phyloP scores from a whole-genome alignment of 2,888 invertebrate genomes.

The Venusia cambrica region DNA sequence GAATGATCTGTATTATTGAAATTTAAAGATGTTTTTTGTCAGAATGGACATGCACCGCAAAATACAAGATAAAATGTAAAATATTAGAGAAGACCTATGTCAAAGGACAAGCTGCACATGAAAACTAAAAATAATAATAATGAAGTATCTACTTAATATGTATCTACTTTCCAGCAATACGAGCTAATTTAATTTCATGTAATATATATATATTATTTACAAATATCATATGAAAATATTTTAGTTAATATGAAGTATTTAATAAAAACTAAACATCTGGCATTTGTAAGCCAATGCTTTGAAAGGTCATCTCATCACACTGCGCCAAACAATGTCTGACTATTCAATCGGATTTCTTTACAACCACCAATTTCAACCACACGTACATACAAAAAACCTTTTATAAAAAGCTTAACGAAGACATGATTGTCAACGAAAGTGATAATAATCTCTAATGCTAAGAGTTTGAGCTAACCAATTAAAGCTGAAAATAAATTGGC shows the following conservation, averaged over 20 bases:
- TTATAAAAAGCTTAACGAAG: constrained; percentile 14
- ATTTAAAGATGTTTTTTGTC: no score
- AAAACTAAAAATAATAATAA: background rate
- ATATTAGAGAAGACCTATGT: no score
- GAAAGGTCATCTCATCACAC: constrained; percentile 10
- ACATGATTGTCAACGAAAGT: constrained; percentile 23
- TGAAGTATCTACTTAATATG: no score
- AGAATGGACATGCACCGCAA: no score
- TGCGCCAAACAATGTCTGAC: constrained; percentile 6
- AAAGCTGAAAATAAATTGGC: constrained; percentile 44
- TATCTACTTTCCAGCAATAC: no score
- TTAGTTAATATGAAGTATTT: no score
- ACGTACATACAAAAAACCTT: constrained; percentile 2
- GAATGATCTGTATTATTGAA: no score
- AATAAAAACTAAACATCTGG: constrained; percentile 1
- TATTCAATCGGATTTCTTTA: constrained; percentile 10
- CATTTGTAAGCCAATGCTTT: constrained; percentile 9
- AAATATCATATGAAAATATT: no score
- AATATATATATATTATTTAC: no score
- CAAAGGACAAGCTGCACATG: no score
- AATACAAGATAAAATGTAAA: no score
- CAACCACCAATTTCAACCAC: constrained; percentile 1
- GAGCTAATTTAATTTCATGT: no score
- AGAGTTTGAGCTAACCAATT: constrained; percentile 18
- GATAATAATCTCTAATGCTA: constrained; percentile 10